Base-by-base conservation (phyloP, 2,888 invertebrate genomes). In the Rhingia campestris region DNA sequence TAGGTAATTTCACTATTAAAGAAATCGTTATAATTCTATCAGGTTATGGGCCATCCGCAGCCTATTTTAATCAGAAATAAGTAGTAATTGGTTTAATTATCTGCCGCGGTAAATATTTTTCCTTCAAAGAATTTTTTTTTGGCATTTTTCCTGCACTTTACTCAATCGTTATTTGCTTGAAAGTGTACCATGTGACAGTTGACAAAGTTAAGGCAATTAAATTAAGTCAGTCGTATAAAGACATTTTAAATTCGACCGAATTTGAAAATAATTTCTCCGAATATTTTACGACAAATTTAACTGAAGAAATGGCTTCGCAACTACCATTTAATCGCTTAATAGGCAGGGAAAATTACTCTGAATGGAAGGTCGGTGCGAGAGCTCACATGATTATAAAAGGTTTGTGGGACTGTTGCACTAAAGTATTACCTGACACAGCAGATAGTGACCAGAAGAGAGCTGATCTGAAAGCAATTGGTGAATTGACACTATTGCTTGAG, bases 371-470 rank as follows among this genome's bases (percentile, higher is more conserved):
- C 41, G 53, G n/a, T n/a, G n/a, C n/a, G n/a, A n/a, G n/a, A n/a
- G n/a, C n/a, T n/a, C n/a, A n/a, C n/a, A n/a, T n/a, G 51, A n/a
- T n/a, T n/a, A n/a, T n/a, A n/a, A n/a, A n/a, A n/a, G n/a, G n/a
- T n/a, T n/a, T n/a, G n/a, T n/a, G n/a, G n/a, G n/a, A n/a, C n/a
- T n/a, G n/a, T n/a, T 14, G 51, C 72, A 7, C 12, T 6, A 45
- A 63, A 9, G 9, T 2, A 54, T 63, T 73, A 63, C 70, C 69
- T 59, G 54, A 54, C 59, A 61, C 81, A 79, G 77, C 86, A 76
- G 88, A 88, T 81, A 88, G 88, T n/a, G 87, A 86, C 37, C 88
- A 88, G 47, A 76, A 45, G 43, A 61, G 61, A 54, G n/a, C 35
- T 5, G 51, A 67, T 47, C 43, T 76, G 6, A 61, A 33, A 58